These are phyloP conservation scores for Dunckerocampus dactyliophorus DNA, from an alignment of 2,113 vertebrate species.

Conservation along the genomic window DNA sequence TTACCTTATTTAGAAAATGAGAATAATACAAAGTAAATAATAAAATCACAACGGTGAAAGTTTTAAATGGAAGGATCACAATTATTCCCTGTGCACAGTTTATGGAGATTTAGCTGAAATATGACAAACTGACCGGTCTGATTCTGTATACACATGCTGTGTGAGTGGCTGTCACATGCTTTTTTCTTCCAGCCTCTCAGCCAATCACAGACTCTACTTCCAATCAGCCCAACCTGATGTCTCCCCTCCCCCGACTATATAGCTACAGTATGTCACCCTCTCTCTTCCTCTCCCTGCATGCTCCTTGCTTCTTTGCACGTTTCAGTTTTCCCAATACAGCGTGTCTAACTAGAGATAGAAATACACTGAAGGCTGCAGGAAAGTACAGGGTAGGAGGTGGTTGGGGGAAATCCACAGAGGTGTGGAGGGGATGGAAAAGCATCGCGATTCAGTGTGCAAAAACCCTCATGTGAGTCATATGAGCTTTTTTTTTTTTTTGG, in stretches of 20 bases:
- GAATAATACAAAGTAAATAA: too few species aligned
- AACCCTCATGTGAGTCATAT: conserved; percentile 74
- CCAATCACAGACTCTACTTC: not conserved
- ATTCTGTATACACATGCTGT: not conserved
- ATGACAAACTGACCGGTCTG: too few species aligned
- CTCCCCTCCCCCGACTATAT: conserved; percentile 42
- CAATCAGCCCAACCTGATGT: conserved; percentile 1
- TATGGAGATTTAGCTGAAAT: too few species aligned
- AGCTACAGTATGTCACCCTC: conserved; percentile 12
- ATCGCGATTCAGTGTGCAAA: conserved; percentile 28
- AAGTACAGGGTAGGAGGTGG: conserved; percentile 2
- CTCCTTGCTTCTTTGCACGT: not conserved
- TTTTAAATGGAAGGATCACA: too few species aligned
- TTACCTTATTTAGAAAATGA: not conserved
- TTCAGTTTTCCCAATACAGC: conserved; percentile 4
- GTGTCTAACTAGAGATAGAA: conserved; percentile 8
- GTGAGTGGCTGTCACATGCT: not conserved
- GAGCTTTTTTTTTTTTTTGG: conserved; percentile 15
- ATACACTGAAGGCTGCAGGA: not conserved
- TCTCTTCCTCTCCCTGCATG: not conserved
- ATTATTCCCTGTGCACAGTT: too few species aligned
- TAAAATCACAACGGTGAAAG: too few species aligned
- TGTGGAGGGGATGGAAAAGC: conserved; percentile 47
- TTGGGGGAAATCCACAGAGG: conserved; percentile 7
- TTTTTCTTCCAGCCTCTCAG: not conserved